phyloP scores from a whole-genome alignment of 2,888 invertebrate species.

The Hofmannophila pseudospretella region DNA sequence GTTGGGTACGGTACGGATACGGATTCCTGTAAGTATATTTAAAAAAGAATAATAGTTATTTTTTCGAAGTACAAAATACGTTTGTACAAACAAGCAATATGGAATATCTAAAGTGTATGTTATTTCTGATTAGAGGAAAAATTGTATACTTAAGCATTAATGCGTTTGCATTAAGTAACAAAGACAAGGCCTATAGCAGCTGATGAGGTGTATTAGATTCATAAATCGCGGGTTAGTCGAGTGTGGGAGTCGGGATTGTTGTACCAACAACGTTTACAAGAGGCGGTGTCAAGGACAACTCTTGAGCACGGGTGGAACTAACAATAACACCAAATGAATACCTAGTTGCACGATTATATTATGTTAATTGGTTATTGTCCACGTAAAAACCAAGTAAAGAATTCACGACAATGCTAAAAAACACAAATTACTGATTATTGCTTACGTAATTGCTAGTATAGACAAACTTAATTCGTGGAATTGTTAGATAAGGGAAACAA shows the following conservation, averaged over 20 bases:
- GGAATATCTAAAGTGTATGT: too few relatives aligned
- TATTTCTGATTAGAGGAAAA: background rate
- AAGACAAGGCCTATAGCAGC: conserved; percentile 19
- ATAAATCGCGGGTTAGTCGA: conserved; percentile 41
- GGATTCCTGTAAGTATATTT: background rate
- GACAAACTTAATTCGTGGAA: background rate
- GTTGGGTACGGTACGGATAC: too few relatives aligned
- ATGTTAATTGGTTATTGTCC: conserved; percentile 8
- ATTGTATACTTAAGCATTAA: background rate
- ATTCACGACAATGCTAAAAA: background rate
- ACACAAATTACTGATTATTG: conserved; percentile 2
- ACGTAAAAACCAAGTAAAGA: background rate
- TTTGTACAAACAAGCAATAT: too few relatives aligned
- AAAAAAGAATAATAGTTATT: background rate
- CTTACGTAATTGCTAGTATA: background rate
- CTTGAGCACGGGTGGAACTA: conserved; percentile 6
- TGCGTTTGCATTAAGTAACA: background rate
- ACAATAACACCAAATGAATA: conserved; percentile 10
- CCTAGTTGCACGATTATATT: conserved; percentile 7
- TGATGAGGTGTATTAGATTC: conserved; percentile 37
- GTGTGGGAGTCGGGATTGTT: conserved; percentile 59
- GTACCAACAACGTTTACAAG: conserved; percentile 41
- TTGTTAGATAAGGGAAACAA: too few relatives aligned
- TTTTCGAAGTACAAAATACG: background rate
- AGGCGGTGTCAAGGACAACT: conserved; percentile 48